A percentile compares a stretch with the other conserved stretches of the same genome.
These are phyloP conservation scores for Cyaniris semiargus DNA, from an alignment of 2,888 invertebrate genomes.

Conservation along the genomic window DNA sequence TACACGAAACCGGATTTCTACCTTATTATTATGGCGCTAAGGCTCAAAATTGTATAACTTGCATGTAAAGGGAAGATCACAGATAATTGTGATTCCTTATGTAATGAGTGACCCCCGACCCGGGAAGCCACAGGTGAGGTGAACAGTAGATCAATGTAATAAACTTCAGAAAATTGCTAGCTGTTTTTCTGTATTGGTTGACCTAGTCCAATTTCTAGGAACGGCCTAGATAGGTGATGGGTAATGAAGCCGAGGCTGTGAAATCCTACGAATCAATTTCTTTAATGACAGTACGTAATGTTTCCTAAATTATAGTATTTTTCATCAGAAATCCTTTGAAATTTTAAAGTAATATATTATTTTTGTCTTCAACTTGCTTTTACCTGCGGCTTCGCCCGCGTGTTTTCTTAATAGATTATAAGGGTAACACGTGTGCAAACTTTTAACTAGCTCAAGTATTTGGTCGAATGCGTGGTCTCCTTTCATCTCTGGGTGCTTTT, in stretches of 20 bases:
- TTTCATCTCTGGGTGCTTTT: background rate
- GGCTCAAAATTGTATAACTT: background rate
- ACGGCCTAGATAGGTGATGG: background rate
- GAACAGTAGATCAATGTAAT: background rate
- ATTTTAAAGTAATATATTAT: too few relatives aligned
- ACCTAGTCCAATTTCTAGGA: background rate
- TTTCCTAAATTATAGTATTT: too few relatives aligned
- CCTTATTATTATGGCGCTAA: background rate
- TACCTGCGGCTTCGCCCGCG: too few relatives aligned
- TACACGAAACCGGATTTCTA: background rate
- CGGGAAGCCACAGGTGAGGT: background rate
- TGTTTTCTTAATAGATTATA: too few relatives aligned
- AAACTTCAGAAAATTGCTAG: background rate
- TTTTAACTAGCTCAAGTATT: too few relatives aligned
- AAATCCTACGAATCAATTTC: too few relatives aligned
- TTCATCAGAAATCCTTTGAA: too few relatives aligned
- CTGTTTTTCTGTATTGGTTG: background rate
- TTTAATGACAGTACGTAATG: too few relatives aligned
- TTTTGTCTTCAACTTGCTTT: too few relatives aligned
- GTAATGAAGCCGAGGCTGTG: too few relatives aligned
- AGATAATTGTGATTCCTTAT: constrained; percentile 9
- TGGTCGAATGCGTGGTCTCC: too few relatives aligned
- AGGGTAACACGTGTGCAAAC: too few relatives aligned
- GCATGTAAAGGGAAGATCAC: background rate
- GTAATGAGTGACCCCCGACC: background rate